These are phyloP conservation scores for Seriola quinqueradiata DNA, from an alignment of 2,113 vertebrate genomes.

Conservation along the genomic window DNA sequence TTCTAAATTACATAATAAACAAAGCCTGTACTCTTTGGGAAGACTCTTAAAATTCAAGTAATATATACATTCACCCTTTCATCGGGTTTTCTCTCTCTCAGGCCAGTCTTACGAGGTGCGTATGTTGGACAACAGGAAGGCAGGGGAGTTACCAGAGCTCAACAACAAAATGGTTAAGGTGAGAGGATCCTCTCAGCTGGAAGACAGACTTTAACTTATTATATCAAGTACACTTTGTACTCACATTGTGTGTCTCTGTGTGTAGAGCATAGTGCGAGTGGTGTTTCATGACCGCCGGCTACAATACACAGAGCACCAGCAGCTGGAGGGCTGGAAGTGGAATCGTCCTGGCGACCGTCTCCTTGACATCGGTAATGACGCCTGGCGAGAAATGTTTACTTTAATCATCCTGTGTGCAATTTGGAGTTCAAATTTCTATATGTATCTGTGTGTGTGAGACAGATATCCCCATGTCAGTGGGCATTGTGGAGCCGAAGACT, in stretches of 20 bases:
- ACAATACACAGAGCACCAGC: conserved; percentile 98
- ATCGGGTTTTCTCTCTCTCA: conserved; percentile 62
- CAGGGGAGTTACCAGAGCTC: conserved; percentile 91
- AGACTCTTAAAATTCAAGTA: neutral
- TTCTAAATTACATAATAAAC: neutral
- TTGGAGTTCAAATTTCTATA: conserved; percentile 28
- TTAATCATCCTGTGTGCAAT: conserved; percentile 12
- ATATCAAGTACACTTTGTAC: neutral
- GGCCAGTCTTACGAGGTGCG: conserved; percentile 97
- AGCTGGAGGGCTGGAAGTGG: conserved; percentile 98
- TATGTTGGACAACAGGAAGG: conserved; percentile 94
- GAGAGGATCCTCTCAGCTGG: conserved; percentile 52
- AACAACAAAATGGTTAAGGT: conserved; percentile 95
- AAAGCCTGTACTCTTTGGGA: neutral
- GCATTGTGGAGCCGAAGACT: conserved; percentile 95
- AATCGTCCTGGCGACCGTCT: conserved; percentile 97
- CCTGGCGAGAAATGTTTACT: conserved; percentile 21
- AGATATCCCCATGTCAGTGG: conserved; percentile 99
- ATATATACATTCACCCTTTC: too few relatives aligned
- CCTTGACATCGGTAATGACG: conserved; percentile 93
- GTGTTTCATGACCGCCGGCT: conserved; percentile 98
- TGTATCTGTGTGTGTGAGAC: conserved; percentile 37
- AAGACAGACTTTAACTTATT: neutral
- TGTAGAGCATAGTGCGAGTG: conserved; percentile 83
- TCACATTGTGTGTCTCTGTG: conserved; percentile 37